A percentile compares a stretch with the other conserved stretches of the same genome.
Conservation (phyloP, 2,888 invertebrate species). For the Perithous albicinctus region DNA sequence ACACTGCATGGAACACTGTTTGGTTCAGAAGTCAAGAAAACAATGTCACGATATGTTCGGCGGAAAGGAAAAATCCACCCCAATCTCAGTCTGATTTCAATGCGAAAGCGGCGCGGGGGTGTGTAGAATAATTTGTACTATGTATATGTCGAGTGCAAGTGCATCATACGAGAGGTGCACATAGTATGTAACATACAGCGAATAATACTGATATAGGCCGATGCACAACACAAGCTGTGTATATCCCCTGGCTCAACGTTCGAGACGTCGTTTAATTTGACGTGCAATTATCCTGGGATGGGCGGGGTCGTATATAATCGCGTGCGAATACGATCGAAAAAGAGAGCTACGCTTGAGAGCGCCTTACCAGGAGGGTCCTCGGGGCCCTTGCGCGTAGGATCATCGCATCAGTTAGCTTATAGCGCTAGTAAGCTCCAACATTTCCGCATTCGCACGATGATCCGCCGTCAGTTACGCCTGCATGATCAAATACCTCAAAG, state of each 20-base stretch:
- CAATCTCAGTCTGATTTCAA: slow-evolving; percentile 45
- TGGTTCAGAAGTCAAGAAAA: slow-evolving; percentile 65
- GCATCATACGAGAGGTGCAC: neutral
- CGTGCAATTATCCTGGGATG: slow-evolving; percentile 64
- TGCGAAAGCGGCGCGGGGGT: slow-evolving; percentile 37
- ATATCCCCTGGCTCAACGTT: slow-evolving; percentile 8
- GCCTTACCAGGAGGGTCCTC: slow-evolving; percentile 38
- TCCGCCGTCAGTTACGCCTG: slow-evolving; percentile 66
- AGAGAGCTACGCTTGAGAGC: slow-evolving; percentile 45
- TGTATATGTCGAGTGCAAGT: neutral
- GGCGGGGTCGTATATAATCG: slow-evolving; percentile 65
- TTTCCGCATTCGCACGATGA: slow-evolving; percentile 67
- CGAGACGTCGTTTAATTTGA: slow-evolving; percentile 67
- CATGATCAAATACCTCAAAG: slow-evolving; percentile 56
- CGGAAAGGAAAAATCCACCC: slow-evolving; percentile 33
- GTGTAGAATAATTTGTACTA: slow-evolving; percentile 39
- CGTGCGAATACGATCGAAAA: slow-evolving; percentile 64
- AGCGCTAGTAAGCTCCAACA: slow-evolving; percentile 57
- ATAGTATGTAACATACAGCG: slow-evolving; percentile 2
- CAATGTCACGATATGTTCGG: slow-evolving; percentile 61
- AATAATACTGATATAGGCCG: slow-evolving; percentile 6
- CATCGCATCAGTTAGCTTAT: slow-evolving; percentile 45
- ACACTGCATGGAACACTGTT: too few relatives aligned
- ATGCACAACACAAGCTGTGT: slow-evolving; percentile 24
- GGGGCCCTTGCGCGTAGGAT: slow-evolving; percentile 51